Conservation (phyloP, 2,888 invertebrate genomes). For the Luperina testacea region DNA sequence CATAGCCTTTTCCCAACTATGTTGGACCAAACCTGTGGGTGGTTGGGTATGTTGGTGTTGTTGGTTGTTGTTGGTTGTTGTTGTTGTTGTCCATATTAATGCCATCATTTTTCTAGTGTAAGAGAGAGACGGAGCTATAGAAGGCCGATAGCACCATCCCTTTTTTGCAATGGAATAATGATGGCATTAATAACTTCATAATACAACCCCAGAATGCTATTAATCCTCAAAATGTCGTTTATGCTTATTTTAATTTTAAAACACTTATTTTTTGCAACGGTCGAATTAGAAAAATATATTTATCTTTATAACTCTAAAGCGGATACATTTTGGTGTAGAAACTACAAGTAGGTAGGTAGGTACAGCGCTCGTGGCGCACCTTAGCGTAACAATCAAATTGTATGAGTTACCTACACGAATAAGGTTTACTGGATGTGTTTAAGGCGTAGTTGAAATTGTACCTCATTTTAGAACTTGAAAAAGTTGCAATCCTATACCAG, state of each 20-base stretch:
- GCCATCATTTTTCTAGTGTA: neutral
- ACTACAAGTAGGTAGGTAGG: neutral
- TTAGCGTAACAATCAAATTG: slow-evolving; percentile 52
- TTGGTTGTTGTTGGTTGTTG: too few species aligned
- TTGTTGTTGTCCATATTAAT: too few species aligned
- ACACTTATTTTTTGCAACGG: neutral
- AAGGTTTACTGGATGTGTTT: slow-evolving; percentile 24
- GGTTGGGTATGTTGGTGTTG: too few species aligned
- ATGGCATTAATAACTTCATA: too few species aligned
- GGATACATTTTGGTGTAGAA: slow-evolving; percentile 40
- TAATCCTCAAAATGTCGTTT: neutral
- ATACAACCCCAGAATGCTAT: neutral
- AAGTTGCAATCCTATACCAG: neutral
- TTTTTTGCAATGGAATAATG: neutral
- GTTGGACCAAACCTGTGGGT: too few species aligned
- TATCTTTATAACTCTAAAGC: slow-evolving; percentile 30
- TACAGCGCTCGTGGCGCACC: slow-evolving; percentile 41
- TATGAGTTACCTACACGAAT: slow-evolving; percentile 3
- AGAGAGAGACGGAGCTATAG: neutral
- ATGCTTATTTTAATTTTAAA: neutral
- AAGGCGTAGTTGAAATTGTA: neutral
- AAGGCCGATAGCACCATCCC: neutral
- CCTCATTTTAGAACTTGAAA: neutral
- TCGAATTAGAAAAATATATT: slow-evolving; percentile 29
- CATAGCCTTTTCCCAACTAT: too few species aligned